Evolutionary conservation across 2,113 vertebrate species (phyloP).

Genomic region (Cryptomyrus ogoouensis): DNA sequence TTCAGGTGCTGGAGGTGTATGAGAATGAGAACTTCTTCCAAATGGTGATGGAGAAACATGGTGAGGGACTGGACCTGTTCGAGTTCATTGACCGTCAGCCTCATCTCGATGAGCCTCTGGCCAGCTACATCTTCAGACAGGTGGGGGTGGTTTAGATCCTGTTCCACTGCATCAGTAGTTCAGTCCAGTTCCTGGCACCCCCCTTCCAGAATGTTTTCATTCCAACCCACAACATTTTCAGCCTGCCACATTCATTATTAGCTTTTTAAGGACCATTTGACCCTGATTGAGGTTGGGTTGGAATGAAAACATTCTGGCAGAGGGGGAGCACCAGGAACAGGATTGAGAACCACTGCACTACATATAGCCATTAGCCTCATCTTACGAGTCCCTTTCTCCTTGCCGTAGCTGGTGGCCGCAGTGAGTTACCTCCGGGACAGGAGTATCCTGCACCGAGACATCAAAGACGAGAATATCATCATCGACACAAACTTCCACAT

Average conservation of each 20-base stretch:
- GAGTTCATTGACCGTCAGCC: slow-evolving; percentile 87
- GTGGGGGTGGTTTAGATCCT: slow-evolving; percentile 47
- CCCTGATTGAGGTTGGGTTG: too few relatives aligned
- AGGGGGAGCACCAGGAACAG: too few relatives aligned
- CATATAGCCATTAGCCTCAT: not conserved
- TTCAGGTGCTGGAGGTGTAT: slow-evolving; percentile 80
- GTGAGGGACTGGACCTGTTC: slow-evolving; percentile 84
- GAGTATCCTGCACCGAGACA: slow-evolving; percentile 80
- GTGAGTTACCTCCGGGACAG: slow-evolving; percentile 73
- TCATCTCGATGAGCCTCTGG: slow-evolving; percentile 78
- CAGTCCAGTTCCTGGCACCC: too few relatives aligned
- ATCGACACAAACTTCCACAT: slow-evolving; percentile 82
- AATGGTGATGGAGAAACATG: slow-evolving; percentile 93
- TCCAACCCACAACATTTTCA: too few relatives aligned
- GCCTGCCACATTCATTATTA: too few relatives aligned
- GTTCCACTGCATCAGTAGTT: not conserved
- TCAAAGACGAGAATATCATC: slow-evolving; percentile 92
- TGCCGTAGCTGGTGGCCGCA: slow-evolving; percentile 76
- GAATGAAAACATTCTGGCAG: too few relatives aligned
- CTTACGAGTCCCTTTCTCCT: slow-evolving; percentile 13
- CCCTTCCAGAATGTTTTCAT: too few relatives aligned
- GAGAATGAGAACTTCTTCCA: slow-evolving; percentile 87
- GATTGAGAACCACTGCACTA: too few relatives aligned
- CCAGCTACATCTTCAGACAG: slow-evolving; percentile 90
- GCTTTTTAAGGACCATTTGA: too few relatives aligned